Percentiles rank a stretch among this genome's conserved stretches.
phyloP scores from a whole-genome alignment of 2,888 invertebrate species.

The Nipponacmea schrenckii region DNA sequence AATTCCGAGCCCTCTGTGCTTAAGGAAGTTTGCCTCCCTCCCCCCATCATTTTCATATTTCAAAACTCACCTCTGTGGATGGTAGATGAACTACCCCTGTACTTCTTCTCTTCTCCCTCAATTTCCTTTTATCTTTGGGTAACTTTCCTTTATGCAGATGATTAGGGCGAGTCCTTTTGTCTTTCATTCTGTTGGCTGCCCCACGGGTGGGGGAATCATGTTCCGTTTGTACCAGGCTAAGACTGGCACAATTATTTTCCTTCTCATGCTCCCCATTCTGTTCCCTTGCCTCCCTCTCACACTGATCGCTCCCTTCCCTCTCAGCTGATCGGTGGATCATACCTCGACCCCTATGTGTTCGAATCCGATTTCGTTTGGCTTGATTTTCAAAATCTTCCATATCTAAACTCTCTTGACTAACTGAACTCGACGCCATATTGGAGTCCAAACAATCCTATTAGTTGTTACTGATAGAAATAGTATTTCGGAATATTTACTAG shows the following conservation, averaged over 20 bases:
- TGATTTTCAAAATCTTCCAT: conserved; percentile 71
- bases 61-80: conserved; percentile 71
- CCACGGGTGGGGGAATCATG: conserved; percentile 68
- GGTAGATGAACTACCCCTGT: conserved; percentile 74
- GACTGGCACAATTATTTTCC: conserved; percentile 31
- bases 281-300: conserved; percentile 29
- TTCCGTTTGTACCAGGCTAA: conserved; percentile 31
- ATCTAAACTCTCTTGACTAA: conserved; percentile 74
- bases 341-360: conserved; percentile 71
- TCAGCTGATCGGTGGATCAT: conserved; percentile 33
- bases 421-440: conserved; percentile 74
- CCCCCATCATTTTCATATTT: too few relatives aligned
- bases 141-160: conserved; percentile 73
- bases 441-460: too few relatives aligned
- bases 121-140: conserved; percentile 73
- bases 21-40: too few relatives aligned
- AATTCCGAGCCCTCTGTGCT: too few relatives aligned
- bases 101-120: conserved; percentile 73
- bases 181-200: conserved; percentile 61
- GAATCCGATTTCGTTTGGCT: conserved; percentile 71
- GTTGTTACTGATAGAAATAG: too few relatives aligned
- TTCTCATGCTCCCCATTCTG: conserved; percentile 38
- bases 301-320: conserved; percentile 36
- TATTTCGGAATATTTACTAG: too few relatives aligned
- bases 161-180: conserved; percentile 69